Evolutionary conservation across 2,888 invertebrate genomes (phyloP).

Genomic region (Eupithecia pulchellata): DNA sequence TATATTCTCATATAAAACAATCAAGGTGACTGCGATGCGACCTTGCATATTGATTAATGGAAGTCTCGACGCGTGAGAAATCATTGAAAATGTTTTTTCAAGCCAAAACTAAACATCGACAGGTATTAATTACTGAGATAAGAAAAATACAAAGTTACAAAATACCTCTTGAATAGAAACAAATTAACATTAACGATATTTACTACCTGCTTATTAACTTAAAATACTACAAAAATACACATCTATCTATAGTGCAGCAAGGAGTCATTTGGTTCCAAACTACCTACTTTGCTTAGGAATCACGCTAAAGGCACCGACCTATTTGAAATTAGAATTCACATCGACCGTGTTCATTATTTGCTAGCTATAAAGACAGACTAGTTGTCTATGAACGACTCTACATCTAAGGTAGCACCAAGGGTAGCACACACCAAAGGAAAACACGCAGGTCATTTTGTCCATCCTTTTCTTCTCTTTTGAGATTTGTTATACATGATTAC

Average conservation of each 20-base stretch:
- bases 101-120: conserved; percentile 53
- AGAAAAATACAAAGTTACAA: conserved; percentile 42
- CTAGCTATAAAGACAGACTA: conserved; percentile 27
- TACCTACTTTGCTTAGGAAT: not conserved
- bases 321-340: not conserved
- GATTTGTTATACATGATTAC: not conserved
- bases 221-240: not conserved
- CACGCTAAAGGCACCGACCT: not conserved
- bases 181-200: not conserved
- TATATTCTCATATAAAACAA: conserved; percentile 46
- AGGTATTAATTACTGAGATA: conserved; percentile 54
- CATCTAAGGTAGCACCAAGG: conserved; percentile 21
- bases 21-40: conserved; percentile 62
- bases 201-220: not conserved
- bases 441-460: not conserved
- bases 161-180: conserved; percentile 4
- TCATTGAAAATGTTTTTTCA: conserved; percentile 54
- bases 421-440: not conserved
- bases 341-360: conserved; percentile 19
- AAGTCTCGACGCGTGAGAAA: conserved; percentile 53
- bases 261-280: not conserved
- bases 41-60: conserved; percentile 75
- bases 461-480: not conserved
- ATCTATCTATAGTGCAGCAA: not conserved
- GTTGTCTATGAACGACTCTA: conserved; percentile 29